phyloP scores from a whole-genome alignment of 1,140 invertebrate species.

The Monomorium pharaonis region DNA sequence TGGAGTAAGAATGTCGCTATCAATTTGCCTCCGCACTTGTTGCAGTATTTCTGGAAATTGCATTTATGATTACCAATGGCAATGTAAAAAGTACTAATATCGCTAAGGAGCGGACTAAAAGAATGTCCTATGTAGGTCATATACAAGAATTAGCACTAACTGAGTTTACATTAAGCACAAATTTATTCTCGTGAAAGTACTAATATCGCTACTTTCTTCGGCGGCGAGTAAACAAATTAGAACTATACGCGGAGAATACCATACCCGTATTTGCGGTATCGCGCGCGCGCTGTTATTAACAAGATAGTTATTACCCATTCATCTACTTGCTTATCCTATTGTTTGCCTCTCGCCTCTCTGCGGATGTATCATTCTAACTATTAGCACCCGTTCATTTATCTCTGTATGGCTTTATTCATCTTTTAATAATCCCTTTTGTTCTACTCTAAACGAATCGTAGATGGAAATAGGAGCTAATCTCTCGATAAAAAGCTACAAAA shows the following conservation, averaged over 20 bases:
- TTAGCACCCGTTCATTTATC: neutral
- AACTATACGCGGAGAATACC: constrained; percentile 1
- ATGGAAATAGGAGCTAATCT: neutral
- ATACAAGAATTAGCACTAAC: constrained; percentile 37
- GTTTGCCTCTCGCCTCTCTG: neutral
- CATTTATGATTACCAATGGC: neutral
- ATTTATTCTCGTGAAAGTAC: constrained; percentile 64
- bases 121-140: constrained; percentile 18
- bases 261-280: constrained; percentile 50
- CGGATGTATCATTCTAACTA: constrained; percentile 12
- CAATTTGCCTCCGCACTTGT: neutral
- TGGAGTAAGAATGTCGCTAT: neutral
- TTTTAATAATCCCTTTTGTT: neutral
- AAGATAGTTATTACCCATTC: constrained; percentile 23
- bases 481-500: neutral
- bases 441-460: neutral
- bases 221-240: constrained; percentile 45
- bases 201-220: constrained; percentile 53
- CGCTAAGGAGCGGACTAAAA: neutral
- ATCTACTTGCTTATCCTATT: neutral
- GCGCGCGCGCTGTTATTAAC: neutral
- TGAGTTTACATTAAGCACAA: constrained; percentile 35
- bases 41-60: neutral
- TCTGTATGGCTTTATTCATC: neutral
- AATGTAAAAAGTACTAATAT: neutral